A percentile compares a stretch with the other conserved stretches of the same genome.
phyloP scores from a whole-genome alignment of 2,888 invertebrate species.

The Adelphocoris suturalis region DNA sequence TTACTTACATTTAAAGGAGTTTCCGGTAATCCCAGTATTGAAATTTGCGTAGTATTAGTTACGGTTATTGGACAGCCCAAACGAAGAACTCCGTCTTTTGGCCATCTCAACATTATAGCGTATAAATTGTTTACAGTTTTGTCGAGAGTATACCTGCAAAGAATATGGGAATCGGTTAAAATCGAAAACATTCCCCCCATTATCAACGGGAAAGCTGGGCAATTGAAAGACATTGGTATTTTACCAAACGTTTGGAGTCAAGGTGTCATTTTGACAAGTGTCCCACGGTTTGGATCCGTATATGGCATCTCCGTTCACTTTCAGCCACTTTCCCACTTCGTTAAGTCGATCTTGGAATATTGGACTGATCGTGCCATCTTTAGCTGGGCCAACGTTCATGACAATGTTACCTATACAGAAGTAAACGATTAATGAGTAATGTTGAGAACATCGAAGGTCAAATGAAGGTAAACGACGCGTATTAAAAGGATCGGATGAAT shows the following conservation, averaged over 20 bases:
- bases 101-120: constrained; percentile 87
- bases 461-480: no score
- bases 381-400: constrained; percentile 93
- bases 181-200: background rate
- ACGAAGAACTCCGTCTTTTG: constrained; percentile 81
- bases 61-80: constrained; percentile 78
- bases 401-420: constrained; percentile 84
- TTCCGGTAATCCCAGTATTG: constrained; percentile 80
- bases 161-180: background rate
- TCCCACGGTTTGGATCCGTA: constrained; percentile 89
- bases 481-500: no score
- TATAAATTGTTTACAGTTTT: constrained; percentile 80
- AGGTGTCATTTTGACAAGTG: constrained; percentile 87
- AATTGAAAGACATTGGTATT: background rate
- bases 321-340: constrained; percentile 89
- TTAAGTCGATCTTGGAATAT: constrained; percentile 92
- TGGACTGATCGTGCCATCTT: constrained; percentile 90
- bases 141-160: constrained; percentile 76
- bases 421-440: background rate
- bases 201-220: background rate
- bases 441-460: no score
- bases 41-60: constrained; percentile 78
- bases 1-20: constrained; percentile 18
- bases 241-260: constrained; percentile 88
- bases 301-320: constrained; percentile 92